Evolutionary conservation across 2,113 vertebrate species (phyloP), one percentile per base, ranked within the genome.

Genomic region (Gambusia affinis): DNA sequence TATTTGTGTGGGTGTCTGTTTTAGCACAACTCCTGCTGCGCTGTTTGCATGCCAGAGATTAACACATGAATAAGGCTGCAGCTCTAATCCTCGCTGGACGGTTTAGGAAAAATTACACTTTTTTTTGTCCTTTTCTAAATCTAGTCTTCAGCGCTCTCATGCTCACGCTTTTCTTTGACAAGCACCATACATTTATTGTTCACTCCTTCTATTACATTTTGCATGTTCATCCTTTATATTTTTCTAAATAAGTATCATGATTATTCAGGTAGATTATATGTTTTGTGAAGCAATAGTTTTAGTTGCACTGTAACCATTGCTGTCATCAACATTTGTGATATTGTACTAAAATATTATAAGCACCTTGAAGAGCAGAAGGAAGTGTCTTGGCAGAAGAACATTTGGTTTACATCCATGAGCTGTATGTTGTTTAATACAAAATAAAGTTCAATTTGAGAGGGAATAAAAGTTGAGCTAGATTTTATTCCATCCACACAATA

Each of bases 1-100:
- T 44, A 33, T 37, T 17, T 70, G 22, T 8, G 15, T 63, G 39
- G 5, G n/a, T 60, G 51, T 35, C 47, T 15, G 51, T 31, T 28
- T 33, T 51, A 11, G 3, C 19, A 17, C 4, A 14, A 29, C 62
- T 31, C 57, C 27, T 64, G 61, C 14, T 3, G n/a, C 64, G 57
- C 5, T 63, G 61, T 30, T 27, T 75, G 65, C 47, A 60, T 72
- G 75, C n/a, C 77, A 81, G 69, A 83, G 85, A 87, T 85, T 83
- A 81, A 27, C 1, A 11, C 71, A 74, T 65, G 60, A 76, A 22
- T 31, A 44, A 68, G 33, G 42, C 73, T 72, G 67, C 42, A 67
- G 75, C 70, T 17, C 39, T 75, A 83, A 83, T 85, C 75, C 72
- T 68, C 47, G 12, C 35, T 35, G 47, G 44, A 66, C 72, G 80